Base-by-base conservation (phyloP, 2,888 invertebrate genomes). In the Ceraclea dissimilis region DNA sequence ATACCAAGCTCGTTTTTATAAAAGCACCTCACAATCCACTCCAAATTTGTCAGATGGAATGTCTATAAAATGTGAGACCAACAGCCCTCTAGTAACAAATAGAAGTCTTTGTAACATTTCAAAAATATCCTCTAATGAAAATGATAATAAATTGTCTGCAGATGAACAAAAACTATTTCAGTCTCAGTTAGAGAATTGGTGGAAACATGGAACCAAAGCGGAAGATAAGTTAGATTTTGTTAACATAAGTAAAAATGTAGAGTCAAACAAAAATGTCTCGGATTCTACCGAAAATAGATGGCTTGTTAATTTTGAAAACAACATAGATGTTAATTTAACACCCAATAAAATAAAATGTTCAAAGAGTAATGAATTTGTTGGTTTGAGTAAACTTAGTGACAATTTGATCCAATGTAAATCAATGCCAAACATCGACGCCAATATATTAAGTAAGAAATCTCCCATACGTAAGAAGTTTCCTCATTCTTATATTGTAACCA, bases 121-220 rank as follows among this genome's bases (percentile, higher is more conserved):
- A 57, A 71, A 71, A 53, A 73, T 70, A 62, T 75, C 75, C 64
- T 70, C 69, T 64, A 70, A 71, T 1, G 68, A 69, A 64, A 70
- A 71, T 2, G 70, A 71, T 48, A 69, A 69, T 43, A 70, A 69
- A 57, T 66, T 74, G 66, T 73, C 75, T 1, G 74, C 74, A 18
- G 74, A 74, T 33, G 75, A 77, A 65, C 76, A 76, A 2, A 73
- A 73, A 65, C 78, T 75, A 63, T 74, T 77, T 43, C 66, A 75
- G 11, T 77, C 73, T 62, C 75, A 77, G 60, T 66, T 74, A 17
- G 75, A 75, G 61, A 77, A 76, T 63, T 78, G 78, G 78, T 77
- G 77, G 2, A 71, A 68, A 61, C 75, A 72, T 60, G 78, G 78
- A 1, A 77, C 77, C 1, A 69, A 76, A 6, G 75, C 75, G 0